Evolutionary conservation across 2,797 vertebrate species (phyloP).

Genomic region (Epinephelus coioides): DNA sequence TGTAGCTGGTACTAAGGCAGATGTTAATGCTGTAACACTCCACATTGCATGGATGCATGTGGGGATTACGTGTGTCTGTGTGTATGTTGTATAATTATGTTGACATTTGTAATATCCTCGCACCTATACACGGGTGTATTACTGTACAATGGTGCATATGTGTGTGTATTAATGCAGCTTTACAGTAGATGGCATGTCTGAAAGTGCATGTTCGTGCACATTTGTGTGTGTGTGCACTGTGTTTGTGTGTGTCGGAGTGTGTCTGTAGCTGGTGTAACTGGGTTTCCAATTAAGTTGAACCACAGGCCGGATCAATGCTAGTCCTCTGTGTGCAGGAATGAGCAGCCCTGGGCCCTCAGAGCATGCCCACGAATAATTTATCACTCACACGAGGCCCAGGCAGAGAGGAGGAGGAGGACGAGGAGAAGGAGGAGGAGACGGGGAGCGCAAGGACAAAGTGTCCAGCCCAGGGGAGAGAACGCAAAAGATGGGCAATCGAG

Average conservation of each 20-base stretch:
- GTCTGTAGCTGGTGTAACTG: slow-evolving; percentile 85
- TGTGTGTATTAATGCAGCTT: slow-evolving; percentile 60
- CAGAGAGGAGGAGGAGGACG: slow-evolving; percentile 63
- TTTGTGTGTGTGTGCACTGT: slow-evolving; percentile 31
- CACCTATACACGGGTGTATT: slow-evolving; percentile 47
- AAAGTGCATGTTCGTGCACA: slow-evolving; percentile 26
- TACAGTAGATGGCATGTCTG: slow-evolving; percentile 41
- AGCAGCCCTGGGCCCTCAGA: slow-evolving; percentile 86
- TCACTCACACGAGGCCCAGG: slow-evolving; percentile 82
- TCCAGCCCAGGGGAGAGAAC: slow-evolving; percentile 79
- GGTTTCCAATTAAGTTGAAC: slow-evolving; percentile 89
- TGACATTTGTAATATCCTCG: slow-evolving; percentile 54
- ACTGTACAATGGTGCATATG: slow-evolving; percentile 34
- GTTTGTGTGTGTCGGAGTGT: slow-evolving; percentile 76
- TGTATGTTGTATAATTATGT: slow-evolving; percentile 58
- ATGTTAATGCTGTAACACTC: slow-evolving; percentile 51
- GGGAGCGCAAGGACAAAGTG: slow-evolving; percentile 81
- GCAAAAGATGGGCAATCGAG: slow-evolving; percentile 72
- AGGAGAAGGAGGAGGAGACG: slow-evolving; percentile 55
- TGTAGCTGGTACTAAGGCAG: slow-evolving; percentile 46
- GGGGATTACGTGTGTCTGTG: slow-evolving; percentile 23
- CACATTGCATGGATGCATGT: slow-evolving; percentile 48
- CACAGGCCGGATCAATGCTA: slow-evolving; percentile 86
- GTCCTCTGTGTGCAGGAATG: slow-evolving; percentile 86
- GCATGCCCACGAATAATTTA: slow-evolving; percentile 88